Base-by-base conservation (phyloP, 2,113 vertebrate genomes). In the Gila orcuttii region DNA sequence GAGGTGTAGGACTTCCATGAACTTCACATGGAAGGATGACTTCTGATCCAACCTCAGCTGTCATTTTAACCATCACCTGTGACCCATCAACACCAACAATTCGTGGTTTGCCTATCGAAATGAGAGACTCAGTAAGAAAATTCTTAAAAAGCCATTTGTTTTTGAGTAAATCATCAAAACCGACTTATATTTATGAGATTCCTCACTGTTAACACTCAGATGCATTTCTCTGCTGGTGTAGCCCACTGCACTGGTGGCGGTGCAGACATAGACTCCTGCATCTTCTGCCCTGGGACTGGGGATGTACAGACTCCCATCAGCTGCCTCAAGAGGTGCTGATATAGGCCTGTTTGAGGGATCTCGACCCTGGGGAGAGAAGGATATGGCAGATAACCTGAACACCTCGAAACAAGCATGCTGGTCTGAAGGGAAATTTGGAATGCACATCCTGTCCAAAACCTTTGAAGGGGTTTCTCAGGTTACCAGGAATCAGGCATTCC, bases 181-280 rank as follows among this genome's bases (percentile, higher is more conserved):
- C 5, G 1, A 69, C 39, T n/a, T 23, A 2, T 36, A 69, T 50
- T 33, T 1, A 39, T 25, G 78, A 45, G 13, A 39, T 71, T 62
- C 11, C 85, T 86, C 0, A 99, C 98, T 96, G 92, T 96, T 97
- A 86, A 99, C 89, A 3, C 94, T 96, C 19, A 99, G 97, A 88
- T 95, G 91, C 91, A 95, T 91, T 92, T 97, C 96, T 82, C 86
- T 90, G 90, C 95, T 97, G 84, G 96, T 93, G 86, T 95, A 96
- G 31, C 98, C 98, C 64, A 95, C 96, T 0, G 92, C 4, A 0
- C 96, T 99, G 91, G 94, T 95, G 75, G 97, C 97, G 0, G 96
- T 98, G 93, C 98, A 99, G 87, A 96, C 90, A 28, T 97, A 99
- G 86, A 94, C 89, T 31, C 97, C 97, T 1, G 94, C 88, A 0